These are phyloP conservation scores for Poecilia picta DNA, from an alignment of 2,797 vertebrate species.

Conservation along the genomic window DNA sequence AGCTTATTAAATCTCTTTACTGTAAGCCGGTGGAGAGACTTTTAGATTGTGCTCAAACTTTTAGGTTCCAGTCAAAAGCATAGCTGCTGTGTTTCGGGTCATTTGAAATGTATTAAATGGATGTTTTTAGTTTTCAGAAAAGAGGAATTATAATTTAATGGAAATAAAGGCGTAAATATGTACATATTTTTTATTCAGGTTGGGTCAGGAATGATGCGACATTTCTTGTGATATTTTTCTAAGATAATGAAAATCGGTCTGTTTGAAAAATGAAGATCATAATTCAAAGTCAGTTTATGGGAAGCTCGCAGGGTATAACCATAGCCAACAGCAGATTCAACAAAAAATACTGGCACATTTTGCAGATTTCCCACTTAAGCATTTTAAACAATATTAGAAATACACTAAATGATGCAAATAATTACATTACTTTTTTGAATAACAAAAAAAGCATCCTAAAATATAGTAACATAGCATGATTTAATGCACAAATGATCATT, in stretches of 20 bases:
- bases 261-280: background rate
- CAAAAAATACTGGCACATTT: background rate
- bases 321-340: background rate
- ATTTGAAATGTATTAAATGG: background rate
- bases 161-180: background rate
- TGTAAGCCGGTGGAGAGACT: background rate
- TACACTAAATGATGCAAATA: too few species aligned
- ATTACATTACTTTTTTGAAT: too few species aligned
- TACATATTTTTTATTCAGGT: background rate
- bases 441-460: too few species aligned
- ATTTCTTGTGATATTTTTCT: background rate
- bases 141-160: background rate
- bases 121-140: background rate
- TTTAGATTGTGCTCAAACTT: background rate
- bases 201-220: background rate
- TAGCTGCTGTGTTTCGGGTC: background rate
- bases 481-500: too few species aligned
- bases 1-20: background rate
- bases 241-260: background rate
- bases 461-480: too few species aligned
- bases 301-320: background rate
- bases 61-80: background rate
- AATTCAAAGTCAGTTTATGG: background rate
- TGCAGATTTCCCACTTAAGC: too few species aligned
- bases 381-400: too few species aligned